These are phyloP conservation scores for Crenichthys baileyi DNA, from an alignment of 2,797 vertebrate species.

Conservation along the genomic window DNA sequence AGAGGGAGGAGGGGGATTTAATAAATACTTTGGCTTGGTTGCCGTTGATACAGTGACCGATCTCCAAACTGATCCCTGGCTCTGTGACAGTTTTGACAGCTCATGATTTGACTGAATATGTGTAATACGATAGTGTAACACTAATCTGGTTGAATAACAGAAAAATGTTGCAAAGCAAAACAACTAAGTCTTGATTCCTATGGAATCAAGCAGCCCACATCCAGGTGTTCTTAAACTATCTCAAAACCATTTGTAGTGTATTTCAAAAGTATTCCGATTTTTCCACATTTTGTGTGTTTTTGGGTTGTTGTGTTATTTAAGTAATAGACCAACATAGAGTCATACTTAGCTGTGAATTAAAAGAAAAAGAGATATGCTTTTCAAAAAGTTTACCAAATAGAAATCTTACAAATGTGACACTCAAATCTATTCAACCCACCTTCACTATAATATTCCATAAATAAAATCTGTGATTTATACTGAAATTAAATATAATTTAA, in stretches of 20 bases:
- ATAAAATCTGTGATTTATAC: no score
- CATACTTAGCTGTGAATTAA: background rate
- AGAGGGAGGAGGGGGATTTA: constrained; percentile 72
- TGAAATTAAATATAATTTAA: no score
- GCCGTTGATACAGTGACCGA: constrained; percentile 69
- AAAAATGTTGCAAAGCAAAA: constrained; percentile 62
- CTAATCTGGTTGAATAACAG: constrained; percentile 76
- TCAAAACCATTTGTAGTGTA: constrained; percentile 3
- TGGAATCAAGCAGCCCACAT: constrained; percentile 42
- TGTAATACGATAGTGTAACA: constrained; percentile 67
- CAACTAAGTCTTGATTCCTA: constrained; percentile 53
- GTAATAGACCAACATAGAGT: background rate
- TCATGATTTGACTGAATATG: constrained; percentile 74
- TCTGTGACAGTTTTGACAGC: constrained; percentile 68
- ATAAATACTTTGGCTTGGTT: constrained; percentile 69
- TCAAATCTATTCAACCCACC: no score
- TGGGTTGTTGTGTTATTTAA: background rate
- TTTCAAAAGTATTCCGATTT: background rate
- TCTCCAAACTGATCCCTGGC: constrained; percentile 66
- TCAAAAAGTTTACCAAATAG: background rate
- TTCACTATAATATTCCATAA: no score
- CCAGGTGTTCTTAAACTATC: constrained; percentile 41
- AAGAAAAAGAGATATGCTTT: background rate
- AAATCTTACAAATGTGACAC: background rate
- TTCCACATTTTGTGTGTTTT: background rate